Base-by-base conservation (phyloP, 2,113 vertebrate species). In the Epinephelus cyanopodus region DNA sequence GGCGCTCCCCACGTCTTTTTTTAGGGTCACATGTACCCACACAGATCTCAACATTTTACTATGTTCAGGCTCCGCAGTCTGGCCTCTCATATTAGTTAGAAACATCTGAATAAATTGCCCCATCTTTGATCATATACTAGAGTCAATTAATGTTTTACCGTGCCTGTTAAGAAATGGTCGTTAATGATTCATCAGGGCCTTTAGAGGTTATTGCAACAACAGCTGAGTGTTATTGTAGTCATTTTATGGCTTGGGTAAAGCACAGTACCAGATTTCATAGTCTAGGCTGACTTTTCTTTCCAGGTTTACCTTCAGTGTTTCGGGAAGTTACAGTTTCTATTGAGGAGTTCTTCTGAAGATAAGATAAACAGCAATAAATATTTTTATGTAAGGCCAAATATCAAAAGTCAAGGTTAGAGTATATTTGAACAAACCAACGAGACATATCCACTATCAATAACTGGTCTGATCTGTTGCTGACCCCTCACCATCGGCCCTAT, bases 161-260 rank as follows among this genome's bases (percentile, higher is more conserved):
- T 21, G 11, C 15, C n/a, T 76, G 21, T 17, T 52, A 21, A 79
- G 57, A 52, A 74, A 45, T 45, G 8, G 11, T 45, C 11, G 79
- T 3, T 86, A 83, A 79, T 88, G 54, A 87, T 83, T 86, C 6
- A 90, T 23, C 56, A 21, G 7, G 21, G 69, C 39, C 29, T 60
- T 4, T 11, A 29, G 25, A 58, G 17, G 70, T 81, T 56, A 78
- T 39, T 39, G 52, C 21, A 73, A 23, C 76, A 81, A 18, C 42
- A 62, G 42, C n/a, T 71, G 29, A 15, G 25, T 23, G 70, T 82
- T 80, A 37, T 72, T 83, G 19, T 66, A 25, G 25, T 52, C 4
- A 33, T 45, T 84, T 75, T 57, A 74, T 56, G 65, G 71, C 12
- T 47, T 15, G 11, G 48, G 50, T 64, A 58, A n/a, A 76, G 39